Conservation (phyloP, 2,888 invertebrate species). For the Charanyca ferruginea region DNA sequence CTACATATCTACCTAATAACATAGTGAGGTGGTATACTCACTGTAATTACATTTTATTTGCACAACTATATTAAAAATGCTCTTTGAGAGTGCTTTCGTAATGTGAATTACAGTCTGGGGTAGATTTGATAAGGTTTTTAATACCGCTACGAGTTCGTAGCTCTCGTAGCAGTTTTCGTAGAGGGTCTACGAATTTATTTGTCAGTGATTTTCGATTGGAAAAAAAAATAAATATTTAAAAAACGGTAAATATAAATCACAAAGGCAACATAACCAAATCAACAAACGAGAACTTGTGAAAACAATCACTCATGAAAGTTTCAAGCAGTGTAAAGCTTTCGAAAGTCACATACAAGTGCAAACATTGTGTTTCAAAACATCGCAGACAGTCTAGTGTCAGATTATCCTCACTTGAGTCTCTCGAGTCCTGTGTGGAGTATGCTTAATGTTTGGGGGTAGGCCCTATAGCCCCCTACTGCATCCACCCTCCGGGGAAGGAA, state of each 20-base stretch:
- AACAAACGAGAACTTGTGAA: not conserved
- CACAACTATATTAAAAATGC: constrained; percentile 32
- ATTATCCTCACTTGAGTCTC: constrained; percentile 55
- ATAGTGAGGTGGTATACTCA: constrained; percentile 34
- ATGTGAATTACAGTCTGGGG: constrained; percentile 6
- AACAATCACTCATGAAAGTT: constrained; percentile 32
- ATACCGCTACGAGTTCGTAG: constrained; percentile 34
- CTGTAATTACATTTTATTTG: constrained; percentile 56
- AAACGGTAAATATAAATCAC: not conserved
- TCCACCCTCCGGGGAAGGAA: constrained; percentile 65
- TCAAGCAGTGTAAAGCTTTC: constrained; percentile 28
- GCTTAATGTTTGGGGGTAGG: constrained; percentile 46
- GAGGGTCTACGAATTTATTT: constrained; percentile 36
- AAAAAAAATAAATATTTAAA: not conserved
- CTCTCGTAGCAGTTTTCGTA: constrained; percentile 40
- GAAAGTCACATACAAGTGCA: constrained; percentile 45
- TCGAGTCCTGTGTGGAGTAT: constrained; percentile 46
- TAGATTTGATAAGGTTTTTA: not conserved
- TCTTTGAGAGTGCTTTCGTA: constrained; percentile 10
- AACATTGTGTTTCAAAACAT: constrained; percentile 50
- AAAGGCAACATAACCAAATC: not conserved
- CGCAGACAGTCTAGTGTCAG: constrained; percentile 46
- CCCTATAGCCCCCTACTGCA: constrained; percentile 44
- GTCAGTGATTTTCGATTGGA: not conserved
- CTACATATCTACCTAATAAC: constrained; percentile 12